Evolutionary conservation across 2,113 vertebrate species (phyloP), one percentile per base, ranked within the genome.

Genomic region (Epinephelus lanceolatus): DNA sequence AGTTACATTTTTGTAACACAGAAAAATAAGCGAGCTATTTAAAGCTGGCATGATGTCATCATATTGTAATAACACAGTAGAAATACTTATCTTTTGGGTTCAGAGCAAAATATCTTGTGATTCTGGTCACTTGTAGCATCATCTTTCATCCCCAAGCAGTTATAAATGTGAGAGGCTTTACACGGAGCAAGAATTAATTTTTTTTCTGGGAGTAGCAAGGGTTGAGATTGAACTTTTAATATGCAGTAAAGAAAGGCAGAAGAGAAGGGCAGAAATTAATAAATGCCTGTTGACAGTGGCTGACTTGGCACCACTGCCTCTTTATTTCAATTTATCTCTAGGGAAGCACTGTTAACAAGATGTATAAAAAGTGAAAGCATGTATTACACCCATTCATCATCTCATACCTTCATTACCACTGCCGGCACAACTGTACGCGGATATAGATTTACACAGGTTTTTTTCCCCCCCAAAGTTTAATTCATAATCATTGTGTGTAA

Each of bases 331-430:
- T 91, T 91, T 70, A 91, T 93, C 92, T 90, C 85, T 53, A 53
- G 88, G 80, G 82, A 88, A 85, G 78, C 81, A 73, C 86, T 89
- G 88, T 93, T 94, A 94, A 95, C 92, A 92, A 93, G 94, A 93
- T 89, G 87, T 91, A 90, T 95, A 93, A 93, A 93, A 95, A 92
- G 86, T 91, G 90, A 94, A 92, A 84, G 89, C 74, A 69, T 74
- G 82, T 94, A 94, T 95, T 94, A 90, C 86, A 83, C 52, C 93
- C 95, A 95, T 95, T 95, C 89, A 92, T 95, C 94, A 95, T 94
- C 84, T 88, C 84, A 65, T 84, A 76, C 84, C 90, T 94, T 92
- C 89, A 93, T 95, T 94, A 94, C 56, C 76, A 88, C 79, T 78
- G 74, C 90, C 82, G 88, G 86, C 87, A 84, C 89, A 76, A 66